Conservation (phyloP, 2,113 vertebrate genomes). For the Archilochus colubris region DNA sequence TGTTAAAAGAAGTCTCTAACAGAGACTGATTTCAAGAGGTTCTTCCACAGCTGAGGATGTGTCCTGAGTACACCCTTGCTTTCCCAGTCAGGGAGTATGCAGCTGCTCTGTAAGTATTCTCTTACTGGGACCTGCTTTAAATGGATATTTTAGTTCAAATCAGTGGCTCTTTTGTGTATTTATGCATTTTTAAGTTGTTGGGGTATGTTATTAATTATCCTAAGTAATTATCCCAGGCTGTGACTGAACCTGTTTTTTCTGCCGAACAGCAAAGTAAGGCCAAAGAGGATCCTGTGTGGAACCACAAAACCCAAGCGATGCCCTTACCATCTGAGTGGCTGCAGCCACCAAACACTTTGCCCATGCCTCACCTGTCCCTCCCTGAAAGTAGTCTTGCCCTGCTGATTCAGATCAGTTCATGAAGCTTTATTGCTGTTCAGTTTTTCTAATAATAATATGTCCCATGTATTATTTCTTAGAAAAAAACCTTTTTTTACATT, state of each 20-base stretch:
- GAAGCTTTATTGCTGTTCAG: neutral
- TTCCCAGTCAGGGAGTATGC: neutral
- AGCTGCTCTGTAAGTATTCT: neutral
- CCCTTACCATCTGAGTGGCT: neutral
- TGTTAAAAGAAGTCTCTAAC: neutral
- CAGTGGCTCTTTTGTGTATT: neutral
- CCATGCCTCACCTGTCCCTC: neutral
- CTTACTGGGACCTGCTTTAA: neutral
- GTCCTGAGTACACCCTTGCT: neutral
- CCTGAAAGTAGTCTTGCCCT: neutral
- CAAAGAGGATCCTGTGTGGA: neutral
- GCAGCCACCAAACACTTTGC: neutral
- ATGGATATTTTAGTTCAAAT: neutral
- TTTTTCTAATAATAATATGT: neutral
- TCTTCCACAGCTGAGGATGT: neutral
- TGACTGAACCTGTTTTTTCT: neutral
- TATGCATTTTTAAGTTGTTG: neutral
- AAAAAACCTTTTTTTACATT: neutral
- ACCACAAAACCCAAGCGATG: neutral
- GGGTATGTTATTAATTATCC: neutral
- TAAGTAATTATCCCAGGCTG: neutral
- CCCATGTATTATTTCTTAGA: neutral
- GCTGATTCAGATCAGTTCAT: neutral
- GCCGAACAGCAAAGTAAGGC: neutral
- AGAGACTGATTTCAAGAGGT: neutral